Percentiles rank a stretch among this genome's conserved stretches.
phyloP scores from a whole-genome alignment of 2,888 invertebrate genomes.

The Polydrusus tereticollis region DNA sequence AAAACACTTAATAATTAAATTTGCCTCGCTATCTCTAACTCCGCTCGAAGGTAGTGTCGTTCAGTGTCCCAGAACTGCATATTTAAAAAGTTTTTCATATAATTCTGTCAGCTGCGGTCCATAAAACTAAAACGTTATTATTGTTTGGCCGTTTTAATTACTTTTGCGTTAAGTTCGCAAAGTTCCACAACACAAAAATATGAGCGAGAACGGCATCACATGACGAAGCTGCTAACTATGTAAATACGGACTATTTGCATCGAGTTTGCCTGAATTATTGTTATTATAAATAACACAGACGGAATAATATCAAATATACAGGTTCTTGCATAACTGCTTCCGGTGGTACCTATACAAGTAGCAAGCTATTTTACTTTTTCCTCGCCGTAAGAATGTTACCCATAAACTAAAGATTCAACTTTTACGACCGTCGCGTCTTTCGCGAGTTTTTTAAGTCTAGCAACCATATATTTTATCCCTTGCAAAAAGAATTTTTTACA shows the following conservation, averaged over 20 bases:
- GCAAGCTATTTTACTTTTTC: too few relatives aligned
- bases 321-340: too few relatives aligned
- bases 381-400: too few relatives aligned
- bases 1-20: too few relatives aligned
- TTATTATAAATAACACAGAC: neutral
- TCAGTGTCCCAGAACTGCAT: neutral
- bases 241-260: neutral
- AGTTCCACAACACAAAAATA: slow-evolving; percentile 1
- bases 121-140: slow-evolving; percentile 30
- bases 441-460: neutral
- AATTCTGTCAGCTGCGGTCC: slow-evolving; percentile 31
- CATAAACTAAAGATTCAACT: too few relatives aligned
- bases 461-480: slow-evolving; percentile 19
- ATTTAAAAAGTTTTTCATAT: slow-evolving; percentile 28
- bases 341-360: too few relatives aligned
- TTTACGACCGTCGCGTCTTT: too few relatives aligned
- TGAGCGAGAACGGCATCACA: neutral
- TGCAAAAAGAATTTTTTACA: slow-evolving; percentile 30
- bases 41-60: neutral
- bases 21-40: too few relatives aligned
- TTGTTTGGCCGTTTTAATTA: slow-evolving; percentile 35
- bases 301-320: too few relatives aligned
- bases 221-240: neutral
- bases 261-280: neutral
- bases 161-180: slow-evolving; percentile 13